phyloP scores from a whole-genome alignment of 2,888 invertebrate species.

The Anaspis maculata region DNA sequence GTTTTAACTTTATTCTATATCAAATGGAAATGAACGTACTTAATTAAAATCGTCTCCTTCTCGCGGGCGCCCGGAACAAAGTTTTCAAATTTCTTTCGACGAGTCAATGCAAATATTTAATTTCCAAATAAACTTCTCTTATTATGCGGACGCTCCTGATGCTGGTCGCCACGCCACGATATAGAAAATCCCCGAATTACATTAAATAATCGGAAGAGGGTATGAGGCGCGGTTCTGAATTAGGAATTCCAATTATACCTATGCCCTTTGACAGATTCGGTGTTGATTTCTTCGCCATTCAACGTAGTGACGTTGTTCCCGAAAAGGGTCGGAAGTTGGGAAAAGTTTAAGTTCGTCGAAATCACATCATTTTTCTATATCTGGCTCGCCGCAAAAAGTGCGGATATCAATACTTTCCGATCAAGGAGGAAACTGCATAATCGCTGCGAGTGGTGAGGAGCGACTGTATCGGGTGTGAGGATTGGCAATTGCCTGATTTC shows the following conservation, averaged over 20 bases:
- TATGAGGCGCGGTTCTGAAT: too few species aligned
- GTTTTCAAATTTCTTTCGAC: too few species aligned
- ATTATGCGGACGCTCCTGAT: too few species aligned
- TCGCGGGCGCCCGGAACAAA: slow-evolving; percentile 9
- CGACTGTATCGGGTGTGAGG: slow-evolving; percentile 33
- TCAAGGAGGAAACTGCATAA: slow-evolving; percentile 28
- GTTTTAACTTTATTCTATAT: slow-evolving; percentile 19
- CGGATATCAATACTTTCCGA: slow-evolving; percentile 23
- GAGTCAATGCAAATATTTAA: slow-evolving; percentile 13
- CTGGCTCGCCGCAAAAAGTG: slow-evolving; percentile 14
- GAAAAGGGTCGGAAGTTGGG: too few species aligned
- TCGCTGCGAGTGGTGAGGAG: slow-evolving; percentile 19
- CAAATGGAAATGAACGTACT: slow-evolving; percentile 22
- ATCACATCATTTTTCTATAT: slow-evolving; percentile 15
- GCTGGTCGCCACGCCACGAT: too few species aligned
- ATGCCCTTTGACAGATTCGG: too few species aligned
- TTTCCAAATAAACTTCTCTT: slow-evolving; percentile 10
- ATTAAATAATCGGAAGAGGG: too few species aligned
- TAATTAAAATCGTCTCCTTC: slow-evolving; percentile 19
- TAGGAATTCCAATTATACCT: too few species aligned
- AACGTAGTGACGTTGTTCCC: too few species aligned
- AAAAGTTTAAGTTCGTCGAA: slow-evolving; percentile 2
- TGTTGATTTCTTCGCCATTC: too few species aligned
- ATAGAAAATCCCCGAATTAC: too few species aligned
- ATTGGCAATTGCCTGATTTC: slow-evolving; percentile 39